phyloP scores from a whole-genome alignment of 2,113 vertebrate genomes.

The Cephalopterus ornatus region DNA sequence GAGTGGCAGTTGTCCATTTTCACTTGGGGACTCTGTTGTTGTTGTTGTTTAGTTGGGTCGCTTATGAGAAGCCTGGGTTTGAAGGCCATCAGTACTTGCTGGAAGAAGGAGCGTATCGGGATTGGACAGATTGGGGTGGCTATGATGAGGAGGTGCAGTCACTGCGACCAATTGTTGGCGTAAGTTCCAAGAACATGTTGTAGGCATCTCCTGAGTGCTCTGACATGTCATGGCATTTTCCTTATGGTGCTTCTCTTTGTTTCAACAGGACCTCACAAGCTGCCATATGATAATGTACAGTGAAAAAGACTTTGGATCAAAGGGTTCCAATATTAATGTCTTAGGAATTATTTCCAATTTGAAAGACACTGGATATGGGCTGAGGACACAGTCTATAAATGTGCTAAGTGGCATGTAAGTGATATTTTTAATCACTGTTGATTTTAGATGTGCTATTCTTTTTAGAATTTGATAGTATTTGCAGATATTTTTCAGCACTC shows the following conservation, averaged over 20 bases:
- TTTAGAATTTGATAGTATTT: not conserved
- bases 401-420: slow-evolving; percentile 92
- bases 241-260: slow-evolving; percentile 32
- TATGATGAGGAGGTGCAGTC: slow-evolving; percentile 78
- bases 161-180: slow-evolving; percentile 81
- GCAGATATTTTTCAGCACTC: not conserved
- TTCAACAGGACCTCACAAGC: slow-evolving; percentile 81
- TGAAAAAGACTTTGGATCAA: slow-evolving; percentile 81
- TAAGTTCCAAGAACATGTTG: slow-evolving; percentile 67
- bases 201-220: not conserved
- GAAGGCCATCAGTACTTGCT: slow-evolving; percentile 91
- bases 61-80: slow-evolving; percentile 87
- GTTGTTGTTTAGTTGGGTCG: slow-evolving; percentile 84
- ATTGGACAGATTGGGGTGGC: slow-evolving; percentile 91
- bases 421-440: not conserved
- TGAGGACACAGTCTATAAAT: slow-evolving; percentile 85
- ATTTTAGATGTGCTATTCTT: not conserved
- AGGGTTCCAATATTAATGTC: slow-evolving; percentile 81
- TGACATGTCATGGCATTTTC: not conserved
- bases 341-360: slow-evolving; percentile 84
- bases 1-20: not conserved
- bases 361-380: slow-evolving; percentile 82
- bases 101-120: slow-evolving; percentile 89
- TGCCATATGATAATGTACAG: slow-evolving; percentile 88
- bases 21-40: not conserved